Base-by-base conservation (phyloP, 2,113 vertebrate species). In the Petrocephalus zakoni region DNA sequence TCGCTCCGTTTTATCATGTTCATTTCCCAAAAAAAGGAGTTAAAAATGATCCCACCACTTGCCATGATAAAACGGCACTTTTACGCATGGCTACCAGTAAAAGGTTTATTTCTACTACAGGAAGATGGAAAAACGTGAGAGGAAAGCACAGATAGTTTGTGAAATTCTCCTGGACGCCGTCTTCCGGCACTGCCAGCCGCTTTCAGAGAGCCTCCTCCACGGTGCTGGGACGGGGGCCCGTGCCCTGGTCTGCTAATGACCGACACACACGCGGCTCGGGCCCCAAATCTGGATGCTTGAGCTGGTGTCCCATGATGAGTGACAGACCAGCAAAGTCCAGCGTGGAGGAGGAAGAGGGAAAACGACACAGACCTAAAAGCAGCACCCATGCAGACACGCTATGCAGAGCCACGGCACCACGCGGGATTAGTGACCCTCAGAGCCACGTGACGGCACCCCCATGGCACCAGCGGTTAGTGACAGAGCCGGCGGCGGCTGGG, bases 401-500 rank as follows among this genome's bases (percentile, higher is more conserved):
- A 83, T 22, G 37, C 34, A 34, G 53, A 87, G 46, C 46, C 22
- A 56, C 34, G 37, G 29, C 21, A 42, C 51, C 81, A 85, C 46
- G 83, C 61, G 25, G 47, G 42, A 72, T 86, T 61, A 72, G 56
- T 46, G 19, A 47, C 86, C 64, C 86, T 4, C 49, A 51, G 55
- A 47, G 46, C 29, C 52, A 64, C 21, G 21, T 25, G 61, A 86
- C 61, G 25, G 5, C 25, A 49, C 42, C 47, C 84, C 64, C 11
- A 1, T 29, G 22, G 49, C 17, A 29, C 51, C 56, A 72, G 25
- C 58, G 68, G 84, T 89, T 89, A 89, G 88, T 89, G 47, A 78
- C 34, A 89, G 61, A 34, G 88, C 15, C 15, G 2, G n/a, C 29
- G 17, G 11, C 64, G 56, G 88, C 90, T 95, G 94, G 95, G 96